Conservation (phyloP, 2,797 vertebrate genomes). For the Gymnoscopelus microlampas region DNA sequence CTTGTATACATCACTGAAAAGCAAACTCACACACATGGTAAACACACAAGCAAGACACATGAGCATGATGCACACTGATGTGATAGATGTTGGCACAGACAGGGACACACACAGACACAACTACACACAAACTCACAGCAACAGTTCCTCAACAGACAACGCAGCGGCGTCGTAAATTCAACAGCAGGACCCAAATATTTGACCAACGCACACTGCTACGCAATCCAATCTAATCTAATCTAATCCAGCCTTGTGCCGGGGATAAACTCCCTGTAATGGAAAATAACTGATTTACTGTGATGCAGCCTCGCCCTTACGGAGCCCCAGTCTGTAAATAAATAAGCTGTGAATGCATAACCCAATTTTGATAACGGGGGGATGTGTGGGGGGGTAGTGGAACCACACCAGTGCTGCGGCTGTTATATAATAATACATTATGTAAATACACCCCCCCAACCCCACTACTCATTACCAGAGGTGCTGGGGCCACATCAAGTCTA, state of each 20-base stretch:
- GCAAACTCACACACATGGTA: no score
- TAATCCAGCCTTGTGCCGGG: not conserved
- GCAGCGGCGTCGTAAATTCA: not conserved
- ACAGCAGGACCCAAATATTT: not conserved
- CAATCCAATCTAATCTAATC: not conserved
- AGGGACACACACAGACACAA: no score
- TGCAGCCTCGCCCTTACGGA: not conserved
- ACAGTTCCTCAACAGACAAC: not conserved
- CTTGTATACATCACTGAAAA: no score
- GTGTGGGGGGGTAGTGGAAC: no score
- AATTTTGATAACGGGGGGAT: not conserved
- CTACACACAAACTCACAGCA: no score
- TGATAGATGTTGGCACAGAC: no score
- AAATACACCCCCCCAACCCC: constrained; percentile 8
- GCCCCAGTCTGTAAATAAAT: constrained; percentile 1
- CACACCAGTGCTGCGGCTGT: constrained; percentile 3
- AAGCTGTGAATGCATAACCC: not conserved
- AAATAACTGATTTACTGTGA: not conserved
- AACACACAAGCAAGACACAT: no score
- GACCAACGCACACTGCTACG: not conserved
- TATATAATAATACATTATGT: constrained; percentile 33
- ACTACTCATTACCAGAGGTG: constrained; percentile 12
- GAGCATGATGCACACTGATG: no score
- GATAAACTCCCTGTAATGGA: not conserved
- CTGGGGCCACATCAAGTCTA: not conserved